Base-by-base conservation (phyloP, 2,113 vertebrate genomes). In the Aegotheles bennettii region DNA sequence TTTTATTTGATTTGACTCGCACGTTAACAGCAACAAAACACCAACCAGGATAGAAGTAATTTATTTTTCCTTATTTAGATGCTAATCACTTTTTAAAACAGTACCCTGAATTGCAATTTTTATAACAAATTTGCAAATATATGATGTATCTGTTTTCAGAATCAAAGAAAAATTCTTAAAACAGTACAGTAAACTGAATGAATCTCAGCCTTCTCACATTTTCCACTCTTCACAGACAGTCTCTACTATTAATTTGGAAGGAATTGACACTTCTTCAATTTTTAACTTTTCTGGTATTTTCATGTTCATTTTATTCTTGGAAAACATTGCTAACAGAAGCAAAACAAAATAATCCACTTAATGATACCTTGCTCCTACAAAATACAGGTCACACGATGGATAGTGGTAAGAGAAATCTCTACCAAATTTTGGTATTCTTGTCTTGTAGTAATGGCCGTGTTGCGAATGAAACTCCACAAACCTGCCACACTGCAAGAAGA, bases 381-480 rank as follows among this genome's bases (percentile, higher is more conserved):
- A 99, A 95, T 98, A 99, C n/a, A 99, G 97, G 96, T 99, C 99
- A 92, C 99, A 99, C 0, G 99, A 99, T 4, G 99, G 98, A 76
- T 98, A 99, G 96, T 99, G 99, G 36, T 99, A 99, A 19, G 99
- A 99, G 90, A 99, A 99, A 96, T 99, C 99, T 93, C 99, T 98
- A 80, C 99, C 99, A 81, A 99, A 99, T 96, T 99, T 99, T 21
- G 99, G 99, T 95, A 99, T 99, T 69, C 99, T 98, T 25, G 99
- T 99, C 96, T 97, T 99, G 96, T 99, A 99, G 95, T 99, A 99
- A 94, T 98, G 98, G 13, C 99, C 99, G 0, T 99, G 98, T 64
- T 99, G 99, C 2, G 99, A 99, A 96, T 99, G 99, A 95, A 99
- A 99, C 94, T 99, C 99, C 26, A 99, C 98, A 35, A 99, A 99